These are phyloP conservation scores for Drosophila tristis DNA, from an alignment of 1,140 invertebrate genomes.

Conservation along the genomic window DNA sequence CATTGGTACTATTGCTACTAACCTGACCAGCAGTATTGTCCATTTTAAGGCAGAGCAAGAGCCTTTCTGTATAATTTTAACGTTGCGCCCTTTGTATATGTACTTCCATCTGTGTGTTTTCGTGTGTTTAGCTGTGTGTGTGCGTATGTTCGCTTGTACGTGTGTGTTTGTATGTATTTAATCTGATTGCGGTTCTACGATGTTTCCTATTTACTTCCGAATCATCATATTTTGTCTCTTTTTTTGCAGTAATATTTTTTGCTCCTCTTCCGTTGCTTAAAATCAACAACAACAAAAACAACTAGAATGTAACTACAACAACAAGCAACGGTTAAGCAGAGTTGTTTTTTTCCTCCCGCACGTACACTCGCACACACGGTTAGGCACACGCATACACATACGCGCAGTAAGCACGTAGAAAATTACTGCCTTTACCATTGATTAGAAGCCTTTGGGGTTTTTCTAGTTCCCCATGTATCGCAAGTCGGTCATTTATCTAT, in stretches of 20 bases:
- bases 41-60: constrained; percentile 46
- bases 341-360: constrained; percentile 54
- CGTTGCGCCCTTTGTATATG: constrained; percentile 63
- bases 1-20: constrained; percentile 15
- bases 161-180: constrained; percentile 35
- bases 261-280: constrained; percentile 32
- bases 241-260: constrained; percentile 15
- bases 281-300: constrained; percentile 37
- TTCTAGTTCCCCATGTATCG: not conserved
- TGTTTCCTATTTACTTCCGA: constrained; percentile 1
- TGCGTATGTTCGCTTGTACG: constrained; percentile 1
- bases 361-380: constrained; percentile 13
- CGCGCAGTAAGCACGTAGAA: constrained; percentile 28
- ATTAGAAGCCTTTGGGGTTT: constrained; percentile 1
- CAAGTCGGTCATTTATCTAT: constrained; percentile 16
- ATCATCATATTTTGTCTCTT: constrained; percentile 6
- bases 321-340: constrained; percentile 30
- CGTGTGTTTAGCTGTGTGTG: constrained; percentile 15
- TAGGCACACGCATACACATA: constrained; percentile 11
- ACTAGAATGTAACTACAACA: constrained; percentile 39
- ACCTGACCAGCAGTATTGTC: constrained; percentile 58
- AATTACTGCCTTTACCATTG: constrained; percentile 21
- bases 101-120: constrained; percentile 47
- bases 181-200: constrained; percentile 33
- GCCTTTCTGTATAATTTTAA: constrained; percentile 55